Conservation (phyloP, 1,140 invertebrate genomes). For the Triops cancriformis region DNA sequence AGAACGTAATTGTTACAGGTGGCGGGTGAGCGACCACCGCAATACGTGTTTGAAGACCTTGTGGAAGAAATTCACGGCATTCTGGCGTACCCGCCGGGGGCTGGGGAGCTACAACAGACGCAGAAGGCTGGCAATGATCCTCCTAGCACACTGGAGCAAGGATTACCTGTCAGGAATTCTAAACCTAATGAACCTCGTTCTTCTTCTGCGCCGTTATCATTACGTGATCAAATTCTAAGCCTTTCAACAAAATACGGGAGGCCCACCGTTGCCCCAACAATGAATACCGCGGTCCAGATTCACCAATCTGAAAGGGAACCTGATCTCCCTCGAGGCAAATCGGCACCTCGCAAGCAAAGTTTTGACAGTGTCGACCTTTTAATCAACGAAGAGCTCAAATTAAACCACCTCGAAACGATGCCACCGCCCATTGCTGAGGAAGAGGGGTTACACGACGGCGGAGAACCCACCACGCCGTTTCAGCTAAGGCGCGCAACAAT, state of each 20-base stretch:
- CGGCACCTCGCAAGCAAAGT: conserved; percentile 15
- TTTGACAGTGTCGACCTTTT: conserved; percentile 25
- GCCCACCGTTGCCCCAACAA: background rate
- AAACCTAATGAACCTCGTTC: background rate
- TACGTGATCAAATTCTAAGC: conserved; percentile 13
- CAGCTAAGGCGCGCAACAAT: background rate
- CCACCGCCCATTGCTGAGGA: background rate
- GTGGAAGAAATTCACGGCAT: conserved; percentile 32
- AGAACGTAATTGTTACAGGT: conserved; percentile 29
- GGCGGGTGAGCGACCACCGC: conserved; percentile 32
- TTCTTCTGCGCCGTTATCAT: conserved; percentile 2
- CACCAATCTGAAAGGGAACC: background rate
- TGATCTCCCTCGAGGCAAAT: background rate
- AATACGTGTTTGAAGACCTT: conserved; percentile 33
- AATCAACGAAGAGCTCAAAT: conserved; percentile 26
- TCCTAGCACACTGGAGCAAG: background rate
- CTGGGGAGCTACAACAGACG: background rate
- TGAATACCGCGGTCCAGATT: conserved; percentile 5
- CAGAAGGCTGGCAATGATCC: background rate
- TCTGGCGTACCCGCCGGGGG: conserved; percentile 29
- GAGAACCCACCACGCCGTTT: background rate
- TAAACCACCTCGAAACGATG: conserved; percentile 2
- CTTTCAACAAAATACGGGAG: background rate
- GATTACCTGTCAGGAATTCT: background rate
- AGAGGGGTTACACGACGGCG: background rate